Evolutionary conservation across 2,113 vertebrate genomes (phyloP), one percentile per base, ranked within the genome.

Genomic region (Bufo bufo): DNA sequence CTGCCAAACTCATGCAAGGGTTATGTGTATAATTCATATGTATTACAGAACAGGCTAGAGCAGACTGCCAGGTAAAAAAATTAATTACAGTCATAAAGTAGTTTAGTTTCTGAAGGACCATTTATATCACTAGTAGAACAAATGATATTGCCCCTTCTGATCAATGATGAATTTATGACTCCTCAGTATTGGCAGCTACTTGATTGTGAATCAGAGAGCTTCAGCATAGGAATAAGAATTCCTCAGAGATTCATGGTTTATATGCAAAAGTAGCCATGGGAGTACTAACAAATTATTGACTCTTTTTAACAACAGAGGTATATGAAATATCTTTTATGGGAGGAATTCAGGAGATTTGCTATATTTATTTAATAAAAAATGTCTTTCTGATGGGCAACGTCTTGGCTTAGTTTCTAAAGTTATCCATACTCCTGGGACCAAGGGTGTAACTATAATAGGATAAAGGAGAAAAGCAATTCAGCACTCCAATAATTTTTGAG

Each of bases 281-380:
- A 7, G 23, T 58, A 84, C 43, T 92, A 74, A 50, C 72, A 92
- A 92, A 91, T 89, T 0, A 92, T 93, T 92, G 91, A 91, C 23
- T 93, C 54, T 86, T 91, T 91, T 93, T 90, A 92, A 92, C 92
- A 92, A 49, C 90, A 86, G 91, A 52, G 84, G 89, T 90, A 89
- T 77, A 91, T 85, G 3, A 47, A 7, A 74, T 47, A 8, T 17
- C 1, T 3, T 49, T 47, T 74, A 47, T 47, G 14, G 10, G 71
- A 6, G 3, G 45, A 17, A 49, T 19, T 47, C 2, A 9, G 43
- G 43, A 45, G 1, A 74, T 74, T 16, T 17, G 16, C 33, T 17
- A 33, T 33, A 69, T 69, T 23, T 69, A 10, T 23, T 13, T 0
- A 47, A 47, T 74, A 17, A 74, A 49, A 47, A 49, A 72, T 72